These are phyloP conservation scores for Epizoanthus scotinus DNA, from an alignment of 92 coral and sea anemone species.

Conservation along the genomic window DNA sequence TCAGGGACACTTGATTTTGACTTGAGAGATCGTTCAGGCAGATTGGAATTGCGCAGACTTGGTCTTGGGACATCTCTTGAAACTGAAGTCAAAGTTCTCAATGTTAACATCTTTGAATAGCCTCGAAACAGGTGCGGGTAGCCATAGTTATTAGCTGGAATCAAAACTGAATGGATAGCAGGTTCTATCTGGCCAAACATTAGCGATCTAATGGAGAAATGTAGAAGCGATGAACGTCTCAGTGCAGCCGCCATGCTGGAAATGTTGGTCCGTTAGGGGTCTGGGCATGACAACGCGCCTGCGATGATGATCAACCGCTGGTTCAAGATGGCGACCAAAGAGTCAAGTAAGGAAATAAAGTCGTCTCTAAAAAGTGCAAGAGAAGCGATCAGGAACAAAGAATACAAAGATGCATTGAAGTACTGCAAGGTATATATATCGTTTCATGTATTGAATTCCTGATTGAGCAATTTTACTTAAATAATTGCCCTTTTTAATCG, in stretches of 20 bases:
- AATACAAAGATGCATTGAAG: constrained; percentile 87
- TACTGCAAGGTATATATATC: constrained; percentile 83
- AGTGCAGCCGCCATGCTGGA: constrained; percentile 20
- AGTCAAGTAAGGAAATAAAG: constrained; percentile 90
- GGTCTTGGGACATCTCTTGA: too few species aligned
- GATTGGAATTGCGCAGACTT: too few species aligned
- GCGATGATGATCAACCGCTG: constrained; percentile 18
- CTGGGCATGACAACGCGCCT: constrained; percentile 19
- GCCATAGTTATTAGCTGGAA: too few species aligned
- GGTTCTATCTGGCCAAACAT: too few species aligned
- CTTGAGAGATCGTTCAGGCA: background rate
- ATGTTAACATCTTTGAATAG: too few species aligned
- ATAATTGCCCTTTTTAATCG: too few species aligned
- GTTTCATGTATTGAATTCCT: background rate
- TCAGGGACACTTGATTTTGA: background rate
- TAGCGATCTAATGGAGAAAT: too few species aligned
- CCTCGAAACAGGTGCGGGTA: too few species aligned
- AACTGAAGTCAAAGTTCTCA: too few species aligned
- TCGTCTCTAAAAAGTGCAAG: constrained; percentile 81
- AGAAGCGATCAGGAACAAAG: constrained; percentile 89
- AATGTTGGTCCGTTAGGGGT: background rate
- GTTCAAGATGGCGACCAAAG: constrained; percentile 48
- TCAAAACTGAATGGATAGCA: too few species aligned
- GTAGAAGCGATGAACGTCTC: background rate
- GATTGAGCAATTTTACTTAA: too few species aligned